Conservation (phyloP, 1,140 invertebrate genomes). For the Nephila pilipes region DNA sequence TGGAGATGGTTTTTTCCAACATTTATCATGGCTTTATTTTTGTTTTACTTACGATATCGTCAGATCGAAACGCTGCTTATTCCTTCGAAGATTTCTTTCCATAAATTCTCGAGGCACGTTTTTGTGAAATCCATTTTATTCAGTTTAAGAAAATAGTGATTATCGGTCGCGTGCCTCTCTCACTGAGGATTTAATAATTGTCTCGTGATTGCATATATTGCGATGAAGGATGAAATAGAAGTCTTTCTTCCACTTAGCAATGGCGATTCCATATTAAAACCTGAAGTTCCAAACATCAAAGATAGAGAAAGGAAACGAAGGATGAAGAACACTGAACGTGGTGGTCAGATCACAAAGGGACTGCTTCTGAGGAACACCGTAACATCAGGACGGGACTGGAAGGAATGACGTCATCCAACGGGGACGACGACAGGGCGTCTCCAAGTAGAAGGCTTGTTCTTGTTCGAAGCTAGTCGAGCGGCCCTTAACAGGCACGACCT, state of each 20-base stretch:
- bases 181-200: neutral
- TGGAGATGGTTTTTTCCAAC: neutral
- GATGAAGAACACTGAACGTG: slow-evolving; percentile 15
- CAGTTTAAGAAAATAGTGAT: slow-evolving; percentile 14
- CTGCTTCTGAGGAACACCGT: neutral
- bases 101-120: neutral
- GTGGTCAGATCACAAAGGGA: neutral
- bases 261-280: neutral
- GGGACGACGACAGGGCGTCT: neutral
- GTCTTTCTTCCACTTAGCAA: neutral
- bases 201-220: neutral
- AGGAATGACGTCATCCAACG: neutral
- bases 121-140: neutral
- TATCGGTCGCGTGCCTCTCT: neutral
- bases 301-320: slow-evolving; percentile 8
- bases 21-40: neutral
- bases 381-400: neutral
- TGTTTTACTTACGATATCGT: neutral
- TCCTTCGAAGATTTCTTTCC: neutral
- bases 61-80: no score
- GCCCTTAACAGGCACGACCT: slow-evolving; percentile 30
- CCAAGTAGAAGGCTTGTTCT: slow-evolving; percentile 1
- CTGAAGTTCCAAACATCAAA: neutral
- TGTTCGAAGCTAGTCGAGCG: neutral
- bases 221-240: neutral